These are phyloP conservation scores for Lycia hirtaria DNA, from an alignment of 2,888 invertebrate genomes.

Conservation along the genomic window DNA sequence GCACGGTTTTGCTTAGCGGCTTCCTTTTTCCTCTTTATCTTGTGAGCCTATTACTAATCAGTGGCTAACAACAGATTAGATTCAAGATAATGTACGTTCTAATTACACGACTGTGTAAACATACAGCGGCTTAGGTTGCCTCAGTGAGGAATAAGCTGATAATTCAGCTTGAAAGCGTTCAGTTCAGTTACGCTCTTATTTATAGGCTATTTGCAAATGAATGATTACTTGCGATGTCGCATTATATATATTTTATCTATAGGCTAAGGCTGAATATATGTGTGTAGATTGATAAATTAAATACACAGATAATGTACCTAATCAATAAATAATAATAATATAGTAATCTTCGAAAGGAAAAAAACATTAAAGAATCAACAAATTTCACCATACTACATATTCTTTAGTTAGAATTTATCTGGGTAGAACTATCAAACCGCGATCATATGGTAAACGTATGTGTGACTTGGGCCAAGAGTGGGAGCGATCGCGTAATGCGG, in stretches of 20 bases:
- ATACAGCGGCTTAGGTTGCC: slow-evolving; percentile 25
- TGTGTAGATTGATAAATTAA: too few species aligned
- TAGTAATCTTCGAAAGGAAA: too few species aligned
- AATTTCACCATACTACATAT: too few species aligned
- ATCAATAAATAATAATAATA: too few species aligned
- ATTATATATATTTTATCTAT: too few species aligned
- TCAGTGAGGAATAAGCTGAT: slow-evolving; percentile 23
- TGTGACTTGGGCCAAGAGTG: slow-evolving; percentile 30
- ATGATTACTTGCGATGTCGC: too few species aligned
- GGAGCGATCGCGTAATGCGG: slow-evolving; percentile 47
- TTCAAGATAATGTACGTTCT: slow-evolving; percentile 29
- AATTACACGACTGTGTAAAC: slow-evolving; percentile 27
- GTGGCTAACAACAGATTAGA: slow-evolving; percentile 32
- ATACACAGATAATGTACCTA: too few species aligned
- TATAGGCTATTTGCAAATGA: too few species aligned
- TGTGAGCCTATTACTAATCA: slow-evolving; percentile 18
- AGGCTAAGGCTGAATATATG: too few species aligned
- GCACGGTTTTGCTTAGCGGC: slow-evolving; percentile 8
- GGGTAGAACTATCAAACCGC: not conserved
- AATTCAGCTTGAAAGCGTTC: slow-evolving; percentile 9
- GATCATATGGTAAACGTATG: slow-evolving; percentile 23
- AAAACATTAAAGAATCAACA: too few species aligned
- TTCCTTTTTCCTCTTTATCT: slow-evolving; percentile 26
- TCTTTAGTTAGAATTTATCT: too few species aligned
- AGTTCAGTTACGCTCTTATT: not conserved